phyloP scores from a whole-genome alignment of 2,797 vertebrate genomes.

The Brachymystax lenok region DNA sequence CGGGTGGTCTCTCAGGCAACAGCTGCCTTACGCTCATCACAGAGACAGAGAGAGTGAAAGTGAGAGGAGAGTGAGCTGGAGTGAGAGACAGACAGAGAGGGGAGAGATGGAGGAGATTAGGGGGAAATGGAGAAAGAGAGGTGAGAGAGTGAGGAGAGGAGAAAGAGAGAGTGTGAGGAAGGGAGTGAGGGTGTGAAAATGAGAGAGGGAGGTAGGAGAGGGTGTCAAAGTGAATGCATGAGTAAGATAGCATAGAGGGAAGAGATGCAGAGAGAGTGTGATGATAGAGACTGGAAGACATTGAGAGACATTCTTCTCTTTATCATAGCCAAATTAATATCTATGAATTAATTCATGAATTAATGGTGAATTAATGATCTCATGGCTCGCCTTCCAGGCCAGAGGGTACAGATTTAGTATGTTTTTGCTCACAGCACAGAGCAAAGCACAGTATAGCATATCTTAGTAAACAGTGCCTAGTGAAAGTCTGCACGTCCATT shows the following conservation, averaged over 20 bases:
- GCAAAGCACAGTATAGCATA: too few relatives aligned
- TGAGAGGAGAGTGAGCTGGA: background rate
- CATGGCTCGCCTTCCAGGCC: background rate
- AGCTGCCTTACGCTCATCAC: background rate
- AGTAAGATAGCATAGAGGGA: background rate
- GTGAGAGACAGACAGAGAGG: background rate
- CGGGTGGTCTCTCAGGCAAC: background rate
- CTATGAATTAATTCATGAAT: background rate
- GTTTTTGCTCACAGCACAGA: too few relatives aligned
- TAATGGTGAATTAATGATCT: background rate
- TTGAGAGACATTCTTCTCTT: background rate
- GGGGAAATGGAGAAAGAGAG: background rate
- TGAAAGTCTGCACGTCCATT: too few relatives aligned
- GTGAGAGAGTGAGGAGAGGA: background rate
- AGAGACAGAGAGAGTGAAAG: background rate
- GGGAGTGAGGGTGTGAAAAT: background rate
- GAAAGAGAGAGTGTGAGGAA: background rate
- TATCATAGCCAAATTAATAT: background rate
- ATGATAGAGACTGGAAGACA: slow-evolving; percentile 1
- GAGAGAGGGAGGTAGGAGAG: background rate
- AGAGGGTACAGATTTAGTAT: background rate
- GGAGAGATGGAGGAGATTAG: background rate
- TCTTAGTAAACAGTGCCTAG: too few relatives aligned
- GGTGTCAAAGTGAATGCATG: background rate
- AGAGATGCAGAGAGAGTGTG: background rate